Evolutionary conservation across 2,113 vertebrate genomes (phyloP).

Genomic region (Megatriorchis doriae): DNA sequence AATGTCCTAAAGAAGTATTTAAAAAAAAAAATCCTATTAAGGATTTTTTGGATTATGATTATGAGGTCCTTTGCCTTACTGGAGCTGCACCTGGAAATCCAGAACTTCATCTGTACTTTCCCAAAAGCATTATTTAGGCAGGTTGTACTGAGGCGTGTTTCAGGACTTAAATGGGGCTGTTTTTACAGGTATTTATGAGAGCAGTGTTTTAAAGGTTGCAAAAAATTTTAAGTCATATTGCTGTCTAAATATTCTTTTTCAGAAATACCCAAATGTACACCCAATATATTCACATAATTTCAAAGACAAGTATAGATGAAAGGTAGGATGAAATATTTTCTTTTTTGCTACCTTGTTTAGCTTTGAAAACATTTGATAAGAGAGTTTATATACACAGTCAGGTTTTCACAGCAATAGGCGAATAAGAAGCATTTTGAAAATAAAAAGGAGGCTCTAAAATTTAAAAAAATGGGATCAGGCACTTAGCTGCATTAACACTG

Average conservation of each 20-base stretch:
- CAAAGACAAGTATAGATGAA: background rate
- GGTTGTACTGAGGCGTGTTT: background rate
- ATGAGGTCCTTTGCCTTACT: background rate
- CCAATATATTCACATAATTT: background rate
- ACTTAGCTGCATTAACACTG: background rate
- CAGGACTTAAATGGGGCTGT: background rate
- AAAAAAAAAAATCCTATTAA: background rate
- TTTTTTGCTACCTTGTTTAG: background rate
- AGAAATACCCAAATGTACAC: background rate
- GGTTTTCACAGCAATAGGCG: background rate
- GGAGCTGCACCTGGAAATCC: background rate
- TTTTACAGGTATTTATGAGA: background rate
- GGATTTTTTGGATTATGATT: background rate
- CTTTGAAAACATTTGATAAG: background rate
- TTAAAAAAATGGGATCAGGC: background rate
- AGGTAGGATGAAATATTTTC: background rate
- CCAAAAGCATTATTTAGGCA: background rate
- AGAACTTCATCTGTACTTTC: background rate
- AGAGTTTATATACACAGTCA: background rate
- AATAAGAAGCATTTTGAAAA: background rate
- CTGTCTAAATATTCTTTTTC: background rate
- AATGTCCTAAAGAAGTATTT: background rate
- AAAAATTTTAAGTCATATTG: background rate
- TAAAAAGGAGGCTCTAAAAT: background rate
- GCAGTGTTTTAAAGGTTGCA: background rate